Conservation (phyloP, 2,888 invertebrate species). For the Fragum sueziense region DNA sequence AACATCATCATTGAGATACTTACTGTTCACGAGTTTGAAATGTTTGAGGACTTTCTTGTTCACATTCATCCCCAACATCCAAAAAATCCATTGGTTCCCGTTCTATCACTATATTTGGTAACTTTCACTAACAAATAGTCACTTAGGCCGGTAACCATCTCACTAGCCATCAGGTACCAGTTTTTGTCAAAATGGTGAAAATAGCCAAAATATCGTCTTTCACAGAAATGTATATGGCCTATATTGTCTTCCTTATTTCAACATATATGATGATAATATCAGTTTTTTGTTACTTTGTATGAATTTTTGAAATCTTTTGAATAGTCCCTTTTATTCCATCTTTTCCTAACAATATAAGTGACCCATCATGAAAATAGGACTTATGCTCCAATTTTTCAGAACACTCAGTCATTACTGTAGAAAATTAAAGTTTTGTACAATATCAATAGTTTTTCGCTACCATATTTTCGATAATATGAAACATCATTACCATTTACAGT, state of each 20-base stretch:
- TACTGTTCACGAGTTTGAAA: conserved; percentile 52
- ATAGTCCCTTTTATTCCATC: too few relatives aligned
- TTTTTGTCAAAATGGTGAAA: neutral
- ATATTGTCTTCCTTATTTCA: neutral
- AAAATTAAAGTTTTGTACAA: too few relatives aligned
- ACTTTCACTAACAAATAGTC: conserved; percentile 2
- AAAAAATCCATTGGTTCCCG: conserved; percentile 71
- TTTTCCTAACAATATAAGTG: too few relatives aligned
- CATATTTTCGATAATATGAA: too few relatives aligned
- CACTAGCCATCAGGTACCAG: conserved; percentile 7
- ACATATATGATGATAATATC: neutral
- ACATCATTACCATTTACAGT: too few relatives aligned
- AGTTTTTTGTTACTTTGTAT: conserved; percentile 1
- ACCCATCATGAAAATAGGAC: too few relatives aligned
- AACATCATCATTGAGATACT: too few relatives aligned
- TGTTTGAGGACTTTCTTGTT: conserved; percentile 28
- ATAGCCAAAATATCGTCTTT: neutral
- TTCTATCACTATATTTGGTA: conserved; percentile 4
- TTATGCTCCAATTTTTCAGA: too few relatives aligned
- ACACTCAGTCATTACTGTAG: too few relatives aligned
- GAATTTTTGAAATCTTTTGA: neutral
- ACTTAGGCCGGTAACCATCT: conserved; percentile 16
- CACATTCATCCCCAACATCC: conserved; percentile 68
- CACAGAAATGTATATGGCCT: neutral
- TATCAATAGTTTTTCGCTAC: too few relatives aligned